A percentile compares a stretch with the other conserved stretches of the same genome.
Conservation (phyloP, 2,113 vertebrate species). For the Cynocephalus volans region DNA sequence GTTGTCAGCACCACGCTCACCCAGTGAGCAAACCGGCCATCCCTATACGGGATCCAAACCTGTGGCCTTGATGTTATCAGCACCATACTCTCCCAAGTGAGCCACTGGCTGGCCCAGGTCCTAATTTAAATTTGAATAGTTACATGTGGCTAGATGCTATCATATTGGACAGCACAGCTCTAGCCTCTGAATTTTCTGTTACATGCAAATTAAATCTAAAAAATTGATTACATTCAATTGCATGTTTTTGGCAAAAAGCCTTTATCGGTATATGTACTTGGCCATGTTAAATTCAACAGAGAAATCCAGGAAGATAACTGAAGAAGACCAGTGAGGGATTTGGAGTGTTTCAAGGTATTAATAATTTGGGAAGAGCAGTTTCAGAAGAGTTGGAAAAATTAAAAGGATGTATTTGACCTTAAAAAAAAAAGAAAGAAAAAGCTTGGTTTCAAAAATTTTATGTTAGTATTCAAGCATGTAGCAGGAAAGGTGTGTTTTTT, state of each 20-base stretch:
- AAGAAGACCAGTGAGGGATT: background rate
- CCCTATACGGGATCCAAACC: too few relatives aligned
- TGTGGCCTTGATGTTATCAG: too few relatives aligned
- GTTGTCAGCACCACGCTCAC: too few relatives aligned
- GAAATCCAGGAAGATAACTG: background rate
- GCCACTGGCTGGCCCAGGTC: too few relatives aligned
- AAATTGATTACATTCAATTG: background rate
- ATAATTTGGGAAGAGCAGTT: background rate
- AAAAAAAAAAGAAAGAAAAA: too few relatives aligned
- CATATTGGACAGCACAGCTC: background rate
- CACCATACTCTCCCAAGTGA: too few relatives aligned
- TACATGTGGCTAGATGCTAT: background rate
- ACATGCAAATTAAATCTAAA: background rate
- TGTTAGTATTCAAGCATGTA: background rate
- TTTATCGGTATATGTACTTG: background rate
- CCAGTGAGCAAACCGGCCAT: too few relatives aligned
- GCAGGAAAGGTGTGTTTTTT: background rate
- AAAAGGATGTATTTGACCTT: too few relatives aligned
- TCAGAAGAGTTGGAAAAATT: too few relatives aligned
- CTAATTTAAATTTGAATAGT: constrained; percentile 7
- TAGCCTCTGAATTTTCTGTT: background rate
- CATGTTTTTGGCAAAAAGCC: constrained; percentile 27
- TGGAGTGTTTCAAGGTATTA: constrained; percentile 3
- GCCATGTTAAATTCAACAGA: background rate
- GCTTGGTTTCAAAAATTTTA: background rate